Conservation (phyloP, 2,888 invertebrate species). For the Periphyllus acericola region DNA sequence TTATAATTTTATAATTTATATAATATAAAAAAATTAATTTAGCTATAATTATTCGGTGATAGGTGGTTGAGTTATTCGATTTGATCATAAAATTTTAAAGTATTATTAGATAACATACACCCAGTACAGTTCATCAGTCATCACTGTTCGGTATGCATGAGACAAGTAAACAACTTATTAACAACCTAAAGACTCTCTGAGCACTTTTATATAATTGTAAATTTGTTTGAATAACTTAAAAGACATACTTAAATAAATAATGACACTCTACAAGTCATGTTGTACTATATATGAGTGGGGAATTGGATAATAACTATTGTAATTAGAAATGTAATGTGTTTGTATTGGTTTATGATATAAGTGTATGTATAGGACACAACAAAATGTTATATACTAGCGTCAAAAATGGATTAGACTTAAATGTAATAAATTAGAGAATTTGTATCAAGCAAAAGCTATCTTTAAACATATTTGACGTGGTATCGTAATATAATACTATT, state of each 20-base stretch:
- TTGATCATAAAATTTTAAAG: not conserved
- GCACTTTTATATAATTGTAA: not conserved
- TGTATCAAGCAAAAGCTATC: not conserved
- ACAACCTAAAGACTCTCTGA: not conserved
- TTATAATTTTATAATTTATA: not conserved
- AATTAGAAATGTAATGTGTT: not conserved
- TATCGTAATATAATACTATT: not conserved
- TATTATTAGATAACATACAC: not conserved
- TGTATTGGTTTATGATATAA: not conserved
- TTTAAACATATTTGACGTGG: not conserved
- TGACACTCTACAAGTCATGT: not conserved
- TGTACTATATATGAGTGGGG: not conserved
- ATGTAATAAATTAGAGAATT: not conserved
- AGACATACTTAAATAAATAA: not conserved
- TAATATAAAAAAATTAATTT: not conserved
- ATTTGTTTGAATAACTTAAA: conserved; percentile 23
- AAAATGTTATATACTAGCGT: not conserved
- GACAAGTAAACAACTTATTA: conserved; percentile 13
- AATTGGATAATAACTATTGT: conserved; percentile 22
- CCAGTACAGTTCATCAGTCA: not conserved
- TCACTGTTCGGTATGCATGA: not conserved
- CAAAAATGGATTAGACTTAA: not conserved
- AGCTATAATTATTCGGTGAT: not conserved
- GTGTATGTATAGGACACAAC: not conserved
- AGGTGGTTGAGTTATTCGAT: not conserved